phyloP scores from a whole-genome alignment of 2,888 invertebrate genomes.

The Leptopterna dolabrata region DNA sequence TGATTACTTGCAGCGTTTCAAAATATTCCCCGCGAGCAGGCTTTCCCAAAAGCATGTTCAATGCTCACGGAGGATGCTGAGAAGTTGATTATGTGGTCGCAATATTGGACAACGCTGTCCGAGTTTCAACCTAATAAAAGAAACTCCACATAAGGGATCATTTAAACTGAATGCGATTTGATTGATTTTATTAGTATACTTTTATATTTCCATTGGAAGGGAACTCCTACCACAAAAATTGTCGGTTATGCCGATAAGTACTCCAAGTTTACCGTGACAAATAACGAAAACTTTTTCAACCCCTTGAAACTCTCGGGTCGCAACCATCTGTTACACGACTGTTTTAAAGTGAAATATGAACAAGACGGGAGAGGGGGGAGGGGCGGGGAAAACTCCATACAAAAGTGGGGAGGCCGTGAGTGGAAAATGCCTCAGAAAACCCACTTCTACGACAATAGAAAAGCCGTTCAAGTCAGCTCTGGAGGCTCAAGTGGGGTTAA shows the following conservation, averaged over 20 bases:
- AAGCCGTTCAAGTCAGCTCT: constrained; percentile 1
- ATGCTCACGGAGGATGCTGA: too few species aligned
- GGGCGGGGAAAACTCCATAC: not conserved
- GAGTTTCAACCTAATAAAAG: too few species aligned
- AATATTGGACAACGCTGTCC: too few species aligned
- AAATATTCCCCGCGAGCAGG: too few species aligned
- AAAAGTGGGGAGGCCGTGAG: not conserved
- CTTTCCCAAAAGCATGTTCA: too few species aligned
- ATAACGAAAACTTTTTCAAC: not conserved
- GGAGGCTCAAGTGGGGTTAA: constrained; percentile 3
- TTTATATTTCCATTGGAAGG: too few species aligned
- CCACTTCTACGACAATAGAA: constrained; percentile 18
- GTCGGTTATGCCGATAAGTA: too few species aligned
- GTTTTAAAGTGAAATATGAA: not conserved
- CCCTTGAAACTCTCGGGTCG: not conserved
- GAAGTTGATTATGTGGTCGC: too few species aligned
- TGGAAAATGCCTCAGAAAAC: not conserved
- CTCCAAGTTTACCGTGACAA: not conserved
- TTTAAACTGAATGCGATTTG: too few species aligned
- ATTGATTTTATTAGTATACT: too few species aligned
- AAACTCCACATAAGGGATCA: too few species aligned
- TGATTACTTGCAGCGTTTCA: too few species aligned
- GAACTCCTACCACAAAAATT: not conserved
- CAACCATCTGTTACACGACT: not conserved
- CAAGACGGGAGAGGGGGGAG: not conserved